Base-by-base conservation (phyloP, 2,888 invertebrate species). In the Tetragnatha montana region DNA sequence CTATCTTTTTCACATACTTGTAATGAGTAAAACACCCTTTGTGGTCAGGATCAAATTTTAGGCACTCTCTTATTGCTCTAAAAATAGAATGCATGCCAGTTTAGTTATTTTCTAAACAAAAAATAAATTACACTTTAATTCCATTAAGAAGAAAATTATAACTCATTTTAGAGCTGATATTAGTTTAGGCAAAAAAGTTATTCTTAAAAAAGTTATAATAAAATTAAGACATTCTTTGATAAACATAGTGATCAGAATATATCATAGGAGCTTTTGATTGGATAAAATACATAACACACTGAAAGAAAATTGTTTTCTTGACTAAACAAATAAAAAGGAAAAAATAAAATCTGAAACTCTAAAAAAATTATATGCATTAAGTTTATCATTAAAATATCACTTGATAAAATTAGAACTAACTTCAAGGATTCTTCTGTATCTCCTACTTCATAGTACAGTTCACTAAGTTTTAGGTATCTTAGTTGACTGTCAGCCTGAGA, bases 21-120 rank as follows among this genome's bases (percentile, higher is more conserved):
- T 99, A 99, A 93, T 98, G 96, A 22, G 97, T 96, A 94, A 98
- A 98, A 94, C 99, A 99, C 92, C 96, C 95, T 94, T 98, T 98
- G 94, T 99, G 98, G 92, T 99, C 99, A 0, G 99, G 99, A 94
- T 99, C 99, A 73, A 99, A 94, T 93, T 97, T 98, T 21, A 99
- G 95, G 93, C 99, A 99, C 93, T 99, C 99, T 22, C 99, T 96
- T 91, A 99, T 96, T 94, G 99, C 98, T 94, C 95, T 96, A 93
- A 68, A 93, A 93, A 47, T 60, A 51, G 49, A 35, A 17, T 12
- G 14, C 0, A 76, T 50, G 14, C 19, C 6, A 6, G 21, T 73
- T n/a, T 4, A 35, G 35, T 35, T 35, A 35, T 35, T 35, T 73
- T 21, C 51, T 22, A 78, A 60, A 22, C 22, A 51, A 47, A n/a